These are phyloP conservation scores for Trigoniulus corallinus DNA, from an alignment of 1,140 invertebrate genomes.

Conservation along the genomic window DNA sequence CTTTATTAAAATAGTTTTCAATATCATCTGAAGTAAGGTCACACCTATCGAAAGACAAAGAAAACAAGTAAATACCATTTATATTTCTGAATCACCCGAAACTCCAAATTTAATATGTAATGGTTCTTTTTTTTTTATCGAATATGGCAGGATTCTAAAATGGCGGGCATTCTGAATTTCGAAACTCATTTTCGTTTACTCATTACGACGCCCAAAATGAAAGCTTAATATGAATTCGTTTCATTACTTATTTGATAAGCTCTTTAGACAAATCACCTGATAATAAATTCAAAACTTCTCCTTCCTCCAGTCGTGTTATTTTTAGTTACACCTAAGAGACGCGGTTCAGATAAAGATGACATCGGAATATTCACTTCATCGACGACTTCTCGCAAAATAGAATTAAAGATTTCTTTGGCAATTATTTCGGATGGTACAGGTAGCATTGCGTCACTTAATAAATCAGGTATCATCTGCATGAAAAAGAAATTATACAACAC, in stretches of 20 bases:
- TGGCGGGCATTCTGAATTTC: too few relatives aligned
- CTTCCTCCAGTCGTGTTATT: constrained; percentile 22
- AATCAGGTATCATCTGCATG: constrained; percentile 3
- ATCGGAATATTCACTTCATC: constrained; percentile 27
- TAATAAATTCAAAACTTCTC: constrained; percentile 26
- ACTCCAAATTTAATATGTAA: neutral
- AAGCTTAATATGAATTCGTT: too few relatives aligned
- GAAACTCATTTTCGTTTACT: neutral
- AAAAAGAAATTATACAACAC: neutral
- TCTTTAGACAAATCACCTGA: constrained; percentile 17
- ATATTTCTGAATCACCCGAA: too few relatives aligned
- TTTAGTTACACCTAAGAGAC: constrained; percentile 21
- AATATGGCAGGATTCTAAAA: neutral
- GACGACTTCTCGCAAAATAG: constrained; percentile 23
- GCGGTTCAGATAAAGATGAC: constrained; percentile 16
- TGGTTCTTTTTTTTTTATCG: neutral
- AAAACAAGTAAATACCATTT: neutral
- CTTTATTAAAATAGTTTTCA: constrained; percentile 17
- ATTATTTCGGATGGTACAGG: constrained; percentile 15
- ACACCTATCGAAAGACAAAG: neutral
- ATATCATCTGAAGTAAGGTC: constrained; percentile 18
- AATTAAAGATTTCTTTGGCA: constrained; percentile 25
- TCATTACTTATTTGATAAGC: too few relatives aligned
- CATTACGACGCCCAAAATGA: neutral
- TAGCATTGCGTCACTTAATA: constrained; percentile 9